Percentiles rank a stretch among this genome's conserved stretches.
These are phyloP conservation scores for Lepeophtheirus salmonis DNA, from an alignment of 1,140 invertebrate genomes.

Conservation along the genomic window DNA sequence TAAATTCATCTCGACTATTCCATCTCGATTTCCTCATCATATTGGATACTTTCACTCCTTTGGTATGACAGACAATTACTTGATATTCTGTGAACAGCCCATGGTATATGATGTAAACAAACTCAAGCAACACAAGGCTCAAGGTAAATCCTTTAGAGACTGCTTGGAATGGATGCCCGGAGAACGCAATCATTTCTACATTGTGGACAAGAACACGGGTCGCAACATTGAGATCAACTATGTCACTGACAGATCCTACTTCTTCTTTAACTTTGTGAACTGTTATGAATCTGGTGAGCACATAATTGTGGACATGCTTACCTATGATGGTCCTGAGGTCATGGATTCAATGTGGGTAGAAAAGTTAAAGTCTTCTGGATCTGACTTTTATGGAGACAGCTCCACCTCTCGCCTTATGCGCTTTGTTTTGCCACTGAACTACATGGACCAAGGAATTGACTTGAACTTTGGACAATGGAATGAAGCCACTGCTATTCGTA, in stretches of 20 bases:
- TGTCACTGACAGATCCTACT: background rate
- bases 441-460: too few species aligned
- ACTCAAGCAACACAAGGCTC: slow-evolving; percentile 29
- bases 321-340: slow-evolving; percentile 2
- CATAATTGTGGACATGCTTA: background rate
- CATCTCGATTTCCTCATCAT: slow-evolving; percentile 27
- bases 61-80: slow-evolving; percentile 30
- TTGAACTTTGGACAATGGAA: too few species aligned
- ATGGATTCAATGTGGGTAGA: background rate
- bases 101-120: slow-evolving; percentile 30
- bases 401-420: too few species aligned
- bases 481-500: too few species aligned
- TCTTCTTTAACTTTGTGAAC: too few species aligned
- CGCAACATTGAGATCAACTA: background rate
- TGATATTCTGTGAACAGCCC: slow-evolving; percentile 34
- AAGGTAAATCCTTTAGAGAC: slow-evolving; percentile 28
- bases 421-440: too few species aligned
- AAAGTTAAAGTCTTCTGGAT: too few species aligned
- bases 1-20: slow-evolving; percentile 24
- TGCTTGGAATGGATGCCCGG: slow-evolving; percentile 32
- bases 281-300: too few species aligned
- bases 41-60: slow-evolving; percentile 33
- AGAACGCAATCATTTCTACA: slow-evolving; percentile 21
- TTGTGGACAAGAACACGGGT: background rate
- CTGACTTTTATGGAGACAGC: too few species aligned